phyloP scores from a whole-genome alignment of 2,113 vertebrate species.

The Apteryx mantelli region DNA sequence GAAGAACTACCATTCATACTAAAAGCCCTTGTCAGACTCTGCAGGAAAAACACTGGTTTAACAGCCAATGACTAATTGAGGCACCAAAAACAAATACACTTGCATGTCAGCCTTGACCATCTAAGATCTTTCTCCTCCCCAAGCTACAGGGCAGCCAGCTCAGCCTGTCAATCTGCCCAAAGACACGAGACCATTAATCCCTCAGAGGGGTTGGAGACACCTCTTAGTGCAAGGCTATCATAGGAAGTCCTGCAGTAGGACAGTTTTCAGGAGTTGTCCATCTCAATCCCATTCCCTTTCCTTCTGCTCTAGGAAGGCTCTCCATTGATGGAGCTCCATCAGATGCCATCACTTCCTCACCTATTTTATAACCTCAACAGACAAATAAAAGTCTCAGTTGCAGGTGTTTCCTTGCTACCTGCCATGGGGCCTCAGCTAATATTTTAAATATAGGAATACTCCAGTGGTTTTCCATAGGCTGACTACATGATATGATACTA shows the following conservation, averaged over 20 bases:
- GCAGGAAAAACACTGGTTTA: neutral
- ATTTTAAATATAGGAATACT: neutral
- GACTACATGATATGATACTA: neutral
- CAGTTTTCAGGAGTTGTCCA: neutral
- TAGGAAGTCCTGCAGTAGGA: neutral
- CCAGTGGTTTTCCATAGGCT: neutral
- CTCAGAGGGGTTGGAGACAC: neutral
- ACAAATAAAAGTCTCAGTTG: neutral
- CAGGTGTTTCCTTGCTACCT: neutral
- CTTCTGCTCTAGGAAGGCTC: neutral
- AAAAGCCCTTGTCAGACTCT: neutral
- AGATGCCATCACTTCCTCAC: neutral
- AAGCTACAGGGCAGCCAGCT: neutral
- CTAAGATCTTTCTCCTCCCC: neutral
- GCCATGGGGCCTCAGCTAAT: neutral
- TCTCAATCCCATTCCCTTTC: neutral
- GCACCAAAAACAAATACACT: neutral
- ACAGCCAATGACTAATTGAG: neutral
- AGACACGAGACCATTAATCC: neutral
- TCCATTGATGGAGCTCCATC: neutral
- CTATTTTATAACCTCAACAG: neutral
- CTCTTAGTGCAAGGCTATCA: neutral
- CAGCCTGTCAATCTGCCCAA: neutral
- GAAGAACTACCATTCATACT: neutral
- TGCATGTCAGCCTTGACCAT: neutral